Conservation (phyloP, 2,113 vertebrate genomes). For the Dromiciops gliroides region DNA sequence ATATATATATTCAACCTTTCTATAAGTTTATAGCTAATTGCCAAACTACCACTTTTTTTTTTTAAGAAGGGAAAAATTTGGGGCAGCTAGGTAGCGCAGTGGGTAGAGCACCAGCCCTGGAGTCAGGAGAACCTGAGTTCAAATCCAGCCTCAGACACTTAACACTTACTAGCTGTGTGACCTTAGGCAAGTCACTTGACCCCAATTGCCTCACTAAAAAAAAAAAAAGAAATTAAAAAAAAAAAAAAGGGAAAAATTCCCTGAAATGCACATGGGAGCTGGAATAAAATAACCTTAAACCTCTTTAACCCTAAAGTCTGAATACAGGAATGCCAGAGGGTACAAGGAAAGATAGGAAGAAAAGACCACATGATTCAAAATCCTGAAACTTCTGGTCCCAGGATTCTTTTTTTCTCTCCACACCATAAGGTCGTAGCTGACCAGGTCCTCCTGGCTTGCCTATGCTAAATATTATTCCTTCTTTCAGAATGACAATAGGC, state of each 20-base stretch:
- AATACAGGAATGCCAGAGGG: neutral
- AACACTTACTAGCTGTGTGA: too few relatives aligned
- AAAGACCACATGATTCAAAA: neutral
- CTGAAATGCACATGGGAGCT: constrained; percentile 58
- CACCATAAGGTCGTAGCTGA: neutral
- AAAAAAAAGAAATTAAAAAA: too few relatives aligned
- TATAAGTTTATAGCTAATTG: constrained; percentile 66
- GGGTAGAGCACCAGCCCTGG: too few relatives aligned
- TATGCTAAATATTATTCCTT: neutral
- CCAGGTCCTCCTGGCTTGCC: neutral
- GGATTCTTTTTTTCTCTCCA: neutral
- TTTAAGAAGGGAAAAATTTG: constrained; percentile 47
- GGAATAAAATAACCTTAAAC: constrained; percentile 56
- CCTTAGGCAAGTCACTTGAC: too few relatives aligned
- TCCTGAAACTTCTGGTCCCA: neutral
- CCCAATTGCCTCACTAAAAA: too few relatives aligned
- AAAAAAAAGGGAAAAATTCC: constrained; percentile 38
- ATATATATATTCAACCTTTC: constrained; percentile 22
- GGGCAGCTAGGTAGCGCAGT: too few relatives aligned
- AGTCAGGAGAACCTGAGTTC: too few relatives aligned
- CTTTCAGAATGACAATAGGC: constrained; percentile 22
- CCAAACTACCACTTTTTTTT: constrained; percentile 68
- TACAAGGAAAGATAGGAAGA: constrained; percentile 2
- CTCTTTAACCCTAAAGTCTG: neutral
- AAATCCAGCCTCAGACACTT: too few relatives aligned